A percentile compares a stretch with the other conserved stretches of the same genome.
phyloP scores from a whole-genome alignment of 2,113 vertebrate genomes.

The Girardinichthys multiradiatus region DNA sequence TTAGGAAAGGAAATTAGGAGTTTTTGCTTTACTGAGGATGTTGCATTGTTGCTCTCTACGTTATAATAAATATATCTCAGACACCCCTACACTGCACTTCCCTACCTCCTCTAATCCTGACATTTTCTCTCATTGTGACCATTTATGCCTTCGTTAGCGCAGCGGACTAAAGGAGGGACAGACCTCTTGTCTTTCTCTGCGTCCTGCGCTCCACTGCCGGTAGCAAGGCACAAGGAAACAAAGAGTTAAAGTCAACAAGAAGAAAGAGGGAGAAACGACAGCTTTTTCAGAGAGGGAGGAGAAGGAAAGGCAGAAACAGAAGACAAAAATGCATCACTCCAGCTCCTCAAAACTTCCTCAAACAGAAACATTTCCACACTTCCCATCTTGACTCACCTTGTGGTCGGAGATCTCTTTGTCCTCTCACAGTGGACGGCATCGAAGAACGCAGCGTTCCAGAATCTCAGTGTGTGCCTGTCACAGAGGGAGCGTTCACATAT shows the following conservation, averaged over 20 bases:
- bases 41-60: not conserved
- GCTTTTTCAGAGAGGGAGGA: constrained; percentile 33
- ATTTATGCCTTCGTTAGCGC: constrained; percentile 18
- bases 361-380: too few species aligned
- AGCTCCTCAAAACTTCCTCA: not conserved
- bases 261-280: constrained; percentile 53
- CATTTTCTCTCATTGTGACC: not conserved
- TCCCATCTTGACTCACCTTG: constrained; percentile 82
- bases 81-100: constrained; percentile 5
- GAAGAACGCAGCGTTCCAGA: constrained; percentile 98
- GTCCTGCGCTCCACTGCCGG: constrained; percentile 91
- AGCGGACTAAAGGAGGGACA: constrained; percentile 79
- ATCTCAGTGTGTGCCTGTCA: constrained; percentile 91
- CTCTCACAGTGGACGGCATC: constrained; percentile 97
- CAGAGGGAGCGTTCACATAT: not conserved
- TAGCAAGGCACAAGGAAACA: constrained; percentile 90
- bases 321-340: not conserved
- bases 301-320: not conserved
- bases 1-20: too few species aligned
- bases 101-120: not conserved
- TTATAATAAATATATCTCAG: not conserved
- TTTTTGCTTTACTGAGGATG: too few species aligned
- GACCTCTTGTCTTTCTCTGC: constrained; percentile 95
- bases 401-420: constrained; percentile 94
- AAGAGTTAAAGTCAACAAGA: constrained; percentile 86